phyloP scores from a whole-genome alignment of 2,888 invertebrate species.

The Octodonta nipae region DNA sequence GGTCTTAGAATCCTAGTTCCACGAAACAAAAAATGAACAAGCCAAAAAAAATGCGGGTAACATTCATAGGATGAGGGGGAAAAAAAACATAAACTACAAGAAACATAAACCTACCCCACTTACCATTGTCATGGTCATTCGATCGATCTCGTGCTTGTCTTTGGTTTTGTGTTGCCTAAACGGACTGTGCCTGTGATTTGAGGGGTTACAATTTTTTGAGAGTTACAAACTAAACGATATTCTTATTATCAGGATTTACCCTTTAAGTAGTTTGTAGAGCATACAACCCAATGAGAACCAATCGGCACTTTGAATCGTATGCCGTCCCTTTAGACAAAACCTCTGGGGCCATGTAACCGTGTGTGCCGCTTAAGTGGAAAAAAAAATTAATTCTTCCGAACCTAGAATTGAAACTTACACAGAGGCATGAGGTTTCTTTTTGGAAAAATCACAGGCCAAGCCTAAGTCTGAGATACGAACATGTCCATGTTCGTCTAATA shows the following conservation, averaged over 20 bases:
- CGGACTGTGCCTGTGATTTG: too few relatives aligned
- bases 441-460: slow-evolving; percentile 96
- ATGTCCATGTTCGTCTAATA: slow-evolving; percentile 97
- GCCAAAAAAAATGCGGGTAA: too few relatives aligned
- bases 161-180: slow-evolving; percentile 99
- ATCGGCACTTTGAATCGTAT: slow-evolving; percentile 97
- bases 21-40: too few relatives aligned
- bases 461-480: slow-evolving; percentile 98
- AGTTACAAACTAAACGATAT: too few relatives aligned
- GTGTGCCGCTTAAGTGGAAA: slow-evolving; percentile 89
- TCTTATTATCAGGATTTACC: too few relatives aligned
- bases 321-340: slow-evolving; percentile 96
- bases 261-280: slow-evolving; percentile 97
- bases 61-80: too few relatives aligned
- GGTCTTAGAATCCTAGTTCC: too few relatives aligned
- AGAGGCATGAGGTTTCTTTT: slow-evolving; percentile 98
- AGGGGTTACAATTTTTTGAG: too few relatives aligned
- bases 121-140: slow-evolving; percentile 99
- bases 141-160: slow-evolving; percentile 98
- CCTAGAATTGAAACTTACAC: slow-evolving; percentile 62
- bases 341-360: slow-evolving; percentile 99
- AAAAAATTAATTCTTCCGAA: too few relatives aligned
- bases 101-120: slow-evolving; percentile 26
- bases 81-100: too few relatives aligned
- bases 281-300: slow-evolving; percentile 99